These are phyloP conservation scores for Myanophis thanlyinensis DNA, from an alignment of 2,113 vertebrate species.

Conservation along the genomic window DNA sequence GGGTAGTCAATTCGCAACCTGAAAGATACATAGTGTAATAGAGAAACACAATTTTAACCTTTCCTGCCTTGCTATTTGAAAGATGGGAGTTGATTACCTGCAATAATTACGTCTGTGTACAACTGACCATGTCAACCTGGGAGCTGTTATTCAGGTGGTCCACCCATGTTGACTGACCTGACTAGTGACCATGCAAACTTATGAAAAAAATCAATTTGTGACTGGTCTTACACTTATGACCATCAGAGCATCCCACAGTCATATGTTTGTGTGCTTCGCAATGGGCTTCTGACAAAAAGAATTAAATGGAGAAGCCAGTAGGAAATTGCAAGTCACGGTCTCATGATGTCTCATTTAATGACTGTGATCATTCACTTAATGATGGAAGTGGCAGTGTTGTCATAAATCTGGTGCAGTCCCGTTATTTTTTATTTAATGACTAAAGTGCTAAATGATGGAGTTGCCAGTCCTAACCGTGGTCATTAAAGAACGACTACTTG, in stretches of 20 bases:
- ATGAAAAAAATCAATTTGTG: not conserved
- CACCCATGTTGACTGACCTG: not conserved
- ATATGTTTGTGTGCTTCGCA: not conserved
- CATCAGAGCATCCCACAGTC: not conserved
- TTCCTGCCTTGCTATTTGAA: not conserved
- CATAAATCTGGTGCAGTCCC: not conserved
- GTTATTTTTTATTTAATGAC: not conserved
- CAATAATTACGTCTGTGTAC: not conserved
- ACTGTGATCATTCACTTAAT: not conserved
- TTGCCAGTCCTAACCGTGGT: not conserved
- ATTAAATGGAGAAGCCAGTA: not conserved
- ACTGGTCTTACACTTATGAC: not conserved
- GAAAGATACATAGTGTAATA: not conserved
- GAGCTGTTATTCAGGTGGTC: not conserved
- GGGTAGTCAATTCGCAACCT: not conserved
- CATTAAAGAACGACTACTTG: not conserved
- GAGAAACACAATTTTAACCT: not conserved
- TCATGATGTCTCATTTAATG: not conserved
- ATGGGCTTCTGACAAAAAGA: not conserved
- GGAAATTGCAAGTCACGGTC: not conserved
- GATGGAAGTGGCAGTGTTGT: not conserved
- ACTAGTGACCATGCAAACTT: not conserved
- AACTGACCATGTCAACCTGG: not conserved
- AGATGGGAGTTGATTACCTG: not conserved
- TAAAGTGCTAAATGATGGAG: not conserved